Evolutionary conservation across 2,888 invertebrate species (phyloP).

Genomic region (Hirudinaria manillensis): DNA sequence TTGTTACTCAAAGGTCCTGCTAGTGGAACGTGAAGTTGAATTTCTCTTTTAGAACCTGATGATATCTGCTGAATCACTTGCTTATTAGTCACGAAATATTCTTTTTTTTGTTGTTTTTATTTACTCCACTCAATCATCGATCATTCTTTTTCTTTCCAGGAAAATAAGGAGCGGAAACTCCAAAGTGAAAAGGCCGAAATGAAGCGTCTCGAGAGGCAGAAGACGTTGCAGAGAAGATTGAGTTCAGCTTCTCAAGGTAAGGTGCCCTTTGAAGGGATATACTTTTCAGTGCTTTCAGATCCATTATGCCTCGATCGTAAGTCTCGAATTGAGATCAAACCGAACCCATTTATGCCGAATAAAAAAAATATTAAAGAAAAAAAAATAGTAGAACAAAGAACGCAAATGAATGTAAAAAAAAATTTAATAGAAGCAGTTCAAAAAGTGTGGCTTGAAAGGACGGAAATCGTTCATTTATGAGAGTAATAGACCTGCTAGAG

Average conservation of each 20-base stretch:
- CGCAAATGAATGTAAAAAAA: not conserved
- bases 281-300: too few species aligned
- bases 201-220: constrained; percentile 67
- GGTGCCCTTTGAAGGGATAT: too few species aligned
- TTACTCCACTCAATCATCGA: not conserved
- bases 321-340: too few species aligned
- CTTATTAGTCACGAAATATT: not conserved
- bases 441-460: not conserved
- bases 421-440: not conserved
- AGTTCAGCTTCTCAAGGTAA: not conserved
- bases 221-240: constrained; percentile 24
- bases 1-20: too few species aligned
- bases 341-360: too few species aligned
- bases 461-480: not conserved
- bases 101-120: not conserved
- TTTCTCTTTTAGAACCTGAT: too few species aligned
- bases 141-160: constrained; percentile 29
- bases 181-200: constrained; percentile 73
- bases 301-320: too few species aligned
- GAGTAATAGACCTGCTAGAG: too few species aligned
- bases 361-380: too few species aligned
- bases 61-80: too few species aligned
- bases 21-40: too few species aligned
- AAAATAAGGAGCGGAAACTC: constrained; percentile 35
- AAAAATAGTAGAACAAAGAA: not conserved